Base-by-base conservation (phyloP, 2,113 vertebrate species). In the Lophura nycthemera region DNA sequence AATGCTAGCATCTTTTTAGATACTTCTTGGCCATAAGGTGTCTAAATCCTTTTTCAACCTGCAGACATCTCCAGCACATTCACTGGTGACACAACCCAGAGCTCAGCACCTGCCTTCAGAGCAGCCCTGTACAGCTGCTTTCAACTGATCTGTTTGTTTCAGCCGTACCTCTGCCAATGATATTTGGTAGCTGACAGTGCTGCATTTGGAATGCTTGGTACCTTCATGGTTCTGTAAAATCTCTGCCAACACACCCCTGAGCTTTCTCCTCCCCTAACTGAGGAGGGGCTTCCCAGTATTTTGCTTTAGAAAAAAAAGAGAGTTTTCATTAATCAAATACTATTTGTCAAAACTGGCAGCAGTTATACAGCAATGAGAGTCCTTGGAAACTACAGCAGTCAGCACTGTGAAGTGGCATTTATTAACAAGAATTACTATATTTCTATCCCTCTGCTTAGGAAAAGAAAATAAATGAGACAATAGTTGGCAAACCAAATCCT, bases 401-500 rank as follows among this genome's bases (percentile, higher is more conserved):
- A 91, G 66, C 7, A 0, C 18, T 70, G 73, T 22, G 40, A 92
- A 85, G 71, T 59, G 21, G 18, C 56, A 91, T 86, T 94, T 91
- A 83, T 56, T 34, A 77, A 25, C 72, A 50, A 56, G 69, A 91
- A 91, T 91, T 43, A 25, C 54, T 88, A 5, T 30, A 80, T 84
- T 93, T 84, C 78, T 66, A 9, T 57, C n/a, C 63, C 27, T 69
- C 25, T 69, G 50, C 69, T 84, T 88, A 86, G 73, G 42, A 60
- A 81, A 95, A 95, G 76, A 83, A 90, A 95, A 95, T 40, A 86
- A 29, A 32, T 71, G 30, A 83, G 80, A 92, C 77, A 83, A 52
- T 8, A 47, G 30, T 8, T 94, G 67, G 72, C 89, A 92, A 89
- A 78, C 15, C 79, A 78, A 65, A 54, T 50, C n/a, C 27, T 84